Evolutionary conservation across 2,888 invertebrate genomes (phyloP).

Genomic region (Macroteleia sp.): DNA sequence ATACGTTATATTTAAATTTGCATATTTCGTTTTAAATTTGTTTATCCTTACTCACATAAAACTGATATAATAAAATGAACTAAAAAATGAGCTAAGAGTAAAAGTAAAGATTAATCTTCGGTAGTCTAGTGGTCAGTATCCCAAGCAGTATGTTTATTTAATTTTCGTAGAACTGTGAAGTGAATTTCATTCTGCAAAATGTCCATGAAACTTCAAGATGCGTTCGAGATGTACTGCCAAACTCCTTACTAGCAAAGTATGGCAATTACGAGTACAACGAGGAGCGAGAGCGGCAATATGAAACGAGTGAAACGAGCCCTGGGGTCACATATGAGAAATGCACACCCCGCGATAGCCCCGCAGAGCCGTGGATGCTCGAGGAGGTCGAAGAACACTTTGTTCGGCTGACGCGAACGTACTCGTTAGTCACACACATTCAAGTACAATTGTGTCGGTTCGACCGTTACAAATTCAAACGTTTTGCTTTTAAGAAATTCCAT

Average conservation of each 20-base stretch:
- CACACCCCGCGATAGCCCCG: not conserved
- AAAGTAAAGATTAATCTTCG: too few species aligned
- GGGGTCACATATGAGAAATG: not conserved
- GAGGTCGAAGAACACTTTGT: conserved; percentile 78
- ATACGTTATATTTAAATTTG: too few species aligned
- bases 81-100: too few species aligned
- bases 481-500: conserved; percentile 24
- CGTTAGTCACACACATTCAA: conserved; percentile 15
- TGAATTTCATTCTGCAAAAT: conserved; percentile 71
- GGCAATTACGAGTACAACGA: conserved; percentile 86
- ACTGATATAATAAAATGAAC: too few species aligned
- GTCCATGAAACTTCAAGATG: conserved; percentile 80
- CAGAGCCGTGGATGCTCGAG: conserved; percentile 78
- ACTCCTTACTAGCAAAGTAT: conserved; percentile 87
- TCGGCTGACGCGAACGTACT: conserved; percentile 66
- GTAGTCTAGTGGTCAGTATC: too few species aligned
- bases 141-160: too few species aligned
- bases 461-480: conserved; percentile 16
- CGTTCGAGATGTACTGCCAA: conserved; percentile 88
- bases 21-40: too few species aligned
- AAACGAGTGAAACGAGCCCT: conserved; percentile 55
- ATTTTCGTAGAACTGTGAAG: conserved; percentile 68
- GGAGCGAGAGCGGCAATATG: conserved; percentile 85
- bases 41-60: too few species aligned
- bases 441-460: conserved; percentile 2